Evolutionary conservation across 1,140 invertebrate genomes (phyloP), one percentile per base, ranked within the genome.

Genomic region (Ganaspis sp.): DNA sequence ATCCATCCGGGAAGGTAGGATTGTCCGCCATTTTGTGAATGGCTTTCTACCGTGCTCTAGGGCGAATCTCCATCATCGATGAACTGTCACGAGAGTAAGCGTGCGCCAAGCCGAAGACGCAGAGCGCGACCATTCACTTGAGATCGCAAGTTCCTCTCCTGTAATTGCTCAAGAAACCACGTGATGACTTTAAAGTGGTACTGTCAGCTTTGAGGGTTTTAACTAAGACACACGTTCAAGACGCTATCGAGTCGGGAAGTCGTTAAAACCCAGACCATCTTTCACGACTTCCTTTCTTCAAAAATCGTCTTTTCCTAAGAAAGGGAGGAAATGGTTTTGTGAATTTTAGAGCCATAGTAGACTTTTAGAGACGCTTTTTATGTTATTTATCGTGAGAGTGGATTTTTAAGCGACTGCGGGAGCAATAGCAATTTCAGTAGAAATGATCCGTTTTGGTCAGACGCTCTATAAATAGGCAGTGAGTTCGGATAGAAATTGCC

Each of bases 1-100:
- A 74, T 54, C 54, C 75, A 74, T 79, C 70, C 79, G 75, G 72
- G 64, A 74, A 77, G 76, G 76, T 12, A 42, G 80, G 76, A 83
- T 80, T 83, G 78, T 37, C 76, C 69, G 85, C 79, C 84, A 87
- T 85, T 80, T 85, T 84, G 84, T 80, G 64, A 58, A 21, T 23
- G 53, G 53, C 53, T 81, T 83, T 85, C 83, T 75, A 70, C 77
- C 70, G 70, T 23, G 11, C 17, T 85, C 79, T 40, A 73, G 69
- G 83, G 83, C 72, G 71, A 77, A 75, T 80, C 77, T 81, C 81
- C 79, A 86, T 84, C 81, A 84, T 85, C 82, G 49, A 79, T 76
- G 53, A 21, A 26, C 53, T 58, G 53, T 58, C 53, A 58, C 53
- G 53, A 58, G 45, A 6, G 15, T n/a, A 17, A 4, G 45, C n/a